Evolutionary conservation across 2,113 vertebrate species (phyloP).

Genomic region (Tretioscincus oriximinensis): DNA sequence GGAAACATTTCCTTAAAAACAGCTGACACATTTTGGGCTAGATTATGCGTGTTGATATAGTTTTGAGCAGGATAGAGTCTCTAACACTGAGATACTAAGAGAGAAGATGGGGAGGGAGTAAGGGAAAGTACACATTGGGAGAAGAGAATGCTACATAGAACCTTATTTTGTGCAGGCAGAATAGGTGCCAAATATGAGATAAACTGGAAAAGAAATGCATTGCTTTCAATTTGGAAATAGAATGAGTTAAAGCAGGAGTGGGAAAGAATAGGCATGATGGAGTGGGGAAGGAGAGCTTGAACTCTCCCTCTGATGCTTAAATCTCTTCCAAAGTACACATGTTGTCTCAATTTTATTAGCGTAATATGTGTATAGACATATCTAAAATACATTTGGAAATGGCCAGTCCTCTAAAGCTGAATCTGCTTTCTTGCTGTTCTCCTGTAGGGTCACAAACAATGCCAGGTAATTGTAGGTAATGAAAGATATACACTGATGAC

Average conservation of each 20-base stretch:
- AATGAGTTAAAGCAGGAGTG: not conserved
- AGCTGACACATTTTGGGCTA: slow-evolving; percentile 69
- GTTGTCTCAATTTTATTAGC: not conserved
- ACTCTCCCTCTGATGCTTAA: not conserved
- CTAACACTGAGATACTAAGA: slow-evolving; percentile 27
- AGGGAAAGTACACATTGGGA: not conserved
- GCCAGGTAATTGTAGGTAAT: not conserved
- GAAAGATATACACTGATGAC: not conserved
- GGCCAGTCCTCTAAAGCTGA: not conserved
- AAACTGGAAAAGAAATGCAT: slow-evolving; percentile 50
- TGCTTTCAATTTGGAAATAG: slow-evolving; percentile 19
- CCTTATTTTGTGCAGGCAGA: not conserved
- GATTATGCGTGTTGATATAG: slow-evolving; percentile 13
- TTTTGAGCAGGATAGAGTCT: slow-evolving; percentile 56
- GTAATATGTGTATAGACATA: not conserved
- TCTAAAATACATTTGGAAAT: not conserved
- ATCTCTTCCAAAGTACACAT: not conserved
- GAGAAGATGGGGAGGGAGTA: not conserved
- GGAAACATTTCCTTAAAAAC: slow-evolving; percentile 64
- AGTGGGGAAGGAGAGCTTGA: rapidly evolving
- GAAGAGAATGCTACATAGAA: slow-evolving; percentile 18
- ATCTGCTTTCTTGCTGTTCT: not conserved
- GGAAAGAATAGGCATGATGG: rapidly evolving
- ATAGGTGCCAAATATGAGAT: slow-evolving; percentile 69
- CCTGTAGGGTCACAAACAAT: not conserved